Conservation (phyloP, 2,113 vertebrate species). For the Pterocles gutturalis region DNA sequence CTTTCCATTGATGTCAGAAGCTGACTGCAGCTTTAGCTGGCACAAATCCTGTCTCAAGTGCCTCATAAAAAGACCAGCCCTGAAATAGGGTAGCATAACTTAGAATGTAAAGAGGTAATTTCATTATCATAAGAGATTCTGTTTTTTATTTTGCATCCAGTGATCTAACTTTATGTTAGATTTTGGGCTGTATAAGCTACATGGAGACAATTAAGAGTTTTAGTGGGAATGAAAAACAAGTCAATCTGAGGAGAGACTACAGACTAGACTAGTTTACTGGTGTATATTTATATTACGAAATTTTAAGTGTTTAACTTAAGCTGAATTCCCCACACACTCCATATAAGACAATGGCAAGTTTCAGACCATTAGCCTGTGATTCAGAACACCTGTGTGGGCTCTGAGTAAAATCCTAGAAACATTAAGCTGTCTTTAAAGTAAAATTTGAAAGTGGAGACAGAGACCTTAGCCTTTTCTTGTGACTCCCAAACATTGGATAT, state of each 20-base stretch:
- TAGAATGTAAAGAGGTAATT: neutral
- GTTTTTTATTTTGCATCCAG: neutral
- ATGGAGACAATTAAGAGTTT: neutral
- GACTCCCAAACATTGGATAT: neutral
- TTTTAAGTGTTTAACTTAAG: neutral
- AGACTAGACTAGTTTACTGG: neutral
- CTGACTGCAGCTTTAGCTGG: neutral
- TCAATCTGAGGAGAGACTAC: neutral
- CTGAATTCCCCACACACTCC: neutral
- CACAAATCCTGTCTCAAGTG: neutral
- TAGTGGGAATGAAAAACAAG: neutral
- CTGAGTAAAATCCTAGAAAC: neutral
- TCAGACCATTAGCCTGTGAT: neutral
- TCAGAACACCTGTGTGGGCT: neutral
- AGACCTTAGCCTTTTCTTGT: neutral
- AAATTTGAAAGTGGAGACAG: neutral
- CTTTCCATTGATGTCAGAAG: neutral
- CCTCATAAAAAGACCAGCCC: neutral
- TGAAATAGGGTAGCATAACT: neutral
- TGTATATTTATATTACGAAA: neutral
- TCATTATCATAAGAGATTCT: neutral
- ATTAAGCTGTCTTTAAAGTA: neutral
- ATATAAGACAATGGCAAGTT: neutral
- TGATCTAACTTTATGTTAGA: neutral
- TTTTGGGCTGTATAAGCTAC: neutral